These are phyloP conservation scores for Poecilia velifera DNA, from an alignment of 2,797 vertebrate species.

Conservation along the genomic window DNA sequence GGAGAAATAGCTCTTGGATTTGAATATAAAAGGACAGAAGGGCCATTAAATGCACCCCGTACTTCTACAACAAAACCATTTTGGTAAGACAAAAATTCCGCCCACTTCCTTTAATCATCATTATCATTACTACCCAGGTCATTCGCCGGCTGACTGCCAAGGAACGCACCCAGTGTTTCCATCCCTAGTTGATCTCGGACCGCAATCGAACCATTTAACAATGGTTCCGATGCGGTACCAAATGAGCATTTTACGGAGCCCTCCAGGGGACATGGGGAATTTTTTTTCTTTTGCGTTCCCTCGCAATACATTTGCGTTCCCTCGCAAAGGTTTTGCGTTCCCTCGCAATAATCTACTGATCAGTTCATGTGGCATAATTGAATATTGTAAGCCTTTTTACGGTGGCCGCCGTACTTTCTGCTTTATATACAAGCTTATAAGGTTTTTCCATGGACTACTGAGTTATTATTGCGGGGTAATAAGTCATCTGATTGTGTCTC, in stretches of 20 bases:
- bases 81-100: not conserved
- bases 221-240: constrained; percentile 26
- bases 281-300: too few species aligned
- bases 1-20: not conserved
- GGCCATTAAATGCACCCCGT: not conserved
- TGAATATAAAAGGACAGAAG: not conserved
- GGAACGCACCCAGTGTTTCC: not conserved
- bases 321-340: too few species aligned
- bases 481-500: too few species aligned
- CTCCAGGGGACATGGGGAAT: too few species aligned
- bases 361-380: too few species aligned
- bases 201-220: not conserved
- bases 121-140: not conserved
- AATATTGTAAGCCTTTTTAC: too few species aligned
- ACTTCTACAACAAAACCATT: constrained; percentile 23
- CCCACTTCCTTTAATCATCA: not conserved
- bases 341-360: too few species aligned
- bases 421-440: too few species aligned
- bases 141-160: not conserved
- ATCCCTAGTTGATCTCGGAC: not conserved
- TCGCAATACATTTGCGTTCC: too few species aligned
- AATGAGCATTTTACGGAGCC: not conserved
- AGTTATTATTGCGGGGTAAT: too few species aligned
- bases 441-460: too few species aligned
- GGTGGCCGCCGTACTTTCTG: too few species aligned